These are phyloP conservation scores for Perodicticus potto DNA, from an alignment of 2,797 vertebrate genomes.

Conservation along the genomic window DNA sequence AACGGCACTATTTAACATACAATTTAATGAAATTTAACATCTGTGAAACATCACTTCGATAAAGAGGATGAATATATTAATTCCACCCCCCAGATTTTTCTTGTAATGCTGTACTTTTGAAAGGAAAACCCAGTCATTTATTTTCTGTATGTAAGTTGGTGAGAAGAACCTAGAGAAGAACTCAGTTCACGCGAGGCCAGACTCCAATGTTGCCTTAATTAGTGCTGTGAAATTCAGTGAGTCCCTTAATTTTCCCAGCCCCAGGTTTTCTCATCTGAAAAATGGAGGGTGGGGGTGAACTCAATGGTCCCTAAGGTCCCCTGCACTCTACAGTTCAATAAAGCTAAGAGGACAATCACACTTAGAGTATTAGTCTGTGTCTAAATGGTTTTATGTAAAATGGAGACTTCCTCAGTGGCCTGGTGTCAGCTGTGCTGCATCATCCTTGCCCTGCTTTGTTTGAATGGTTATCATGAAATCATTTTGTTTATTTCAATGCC, in stretches of 20 bases:
- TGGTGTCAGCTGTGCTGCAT: conserved; percentile 45
- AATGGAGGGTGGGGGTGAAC: conserved; percentile 42
- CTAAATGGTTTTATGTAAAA: conserved; percentile 62
- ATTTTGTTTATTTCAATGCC: conserved; percentile 57
- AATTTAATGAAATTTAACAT: conserved; percentile 44
- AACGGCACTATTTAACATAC: background rate
- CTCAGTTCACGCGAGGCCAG: background rate
- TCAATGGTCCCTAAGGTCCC: conserved; percentile 37
- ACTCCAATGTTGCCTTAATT: background rate
- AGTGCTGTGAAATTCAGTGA: conserved; percentile 35
- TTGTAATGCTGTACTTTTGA: background rate
- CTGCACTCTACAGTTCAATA: conserved; percentile 44
- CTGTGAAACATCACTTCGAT: conserved; percentile 50
- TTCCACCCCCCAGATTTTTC: background rate
- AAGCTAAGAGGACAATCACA: conserved; percentile 56
- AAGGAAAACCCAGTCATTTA: background rate
- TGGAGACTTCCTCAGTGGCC: conserved; percentile 40
- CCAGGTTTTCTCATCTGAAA: conserved; percentile 70
- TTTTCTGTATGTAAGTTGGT: conserved; percentile 34
- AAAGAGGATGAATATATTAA: conserved; percentile 9
- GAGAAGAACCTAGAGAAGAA: background rate
- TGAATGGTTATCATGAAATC: conserved; percentile 48
- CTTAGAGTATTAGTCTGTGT: conserved; percentile 62
- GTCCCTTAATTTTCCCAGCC: conserved; percentile 35
- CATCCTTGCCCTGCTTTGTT: background rate